Conservation (phyloP, 2,797 vertebrate genomes). For the Enteromius trimaculatus region DNA sequence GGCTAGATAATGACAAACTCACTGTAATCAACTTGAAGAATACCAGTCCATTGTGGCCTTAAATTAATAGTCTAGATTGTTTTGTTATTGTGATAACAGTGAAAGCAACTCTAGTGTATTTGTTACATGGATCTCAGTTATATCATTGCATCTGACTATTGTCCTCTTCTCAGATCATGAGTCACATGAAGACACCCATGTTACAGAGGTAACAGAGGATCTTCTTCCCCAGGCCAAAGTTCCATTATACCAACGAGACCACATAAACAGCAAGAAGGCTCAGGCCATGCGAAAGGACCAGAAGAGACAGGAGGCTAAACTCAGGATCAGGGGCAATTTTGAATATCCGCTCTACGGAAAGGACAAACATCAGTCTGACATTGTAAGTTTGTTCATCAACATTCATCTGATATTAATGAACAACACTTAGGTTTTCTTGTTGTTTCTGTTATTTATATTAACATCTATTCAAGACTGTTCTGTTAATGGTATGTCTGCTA, state of each 20-base stretch:
- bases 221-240: constrained; percentile 80
- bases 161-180: constrained; percentile 72
- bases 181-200: constrained; percentile 78
- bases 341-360: constrained; percentile 75
- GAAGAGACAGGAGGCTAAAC: constrained; percentile 83
- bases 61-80: background rate
- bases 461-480: background rate
- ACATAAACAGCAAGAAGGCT: constrained; percentile 86
- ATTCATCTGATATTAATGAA: background rate
- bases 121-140: background rate
- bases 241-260: constrained; percentile 81
- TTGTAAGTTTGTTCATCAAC: constrained; percentile 76
- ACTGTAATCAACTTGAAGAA: constrained; percentile 3
- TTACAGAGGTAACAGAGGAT: constrained; percentile 77
- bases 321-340: constrained; percentile 76
- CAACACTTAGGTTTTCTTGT: background rate
- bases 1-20: background rate
- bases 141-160: background rate
- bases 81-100: background rate
- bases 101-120: background rate
- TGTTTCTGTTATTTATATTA: constrained; percentile 17
- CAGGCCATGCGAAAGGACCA: constrained; percentile 88
- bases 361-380: constrained; percentile 87
- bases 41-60: background rate
- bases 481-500: constrained; percentile 40